A percentile compares a stretch with the other conserved stretches of the same genome.
Conservation (phyloP, 2,797 vertebrate genomes). For the Microtus agrestis region DNA sequence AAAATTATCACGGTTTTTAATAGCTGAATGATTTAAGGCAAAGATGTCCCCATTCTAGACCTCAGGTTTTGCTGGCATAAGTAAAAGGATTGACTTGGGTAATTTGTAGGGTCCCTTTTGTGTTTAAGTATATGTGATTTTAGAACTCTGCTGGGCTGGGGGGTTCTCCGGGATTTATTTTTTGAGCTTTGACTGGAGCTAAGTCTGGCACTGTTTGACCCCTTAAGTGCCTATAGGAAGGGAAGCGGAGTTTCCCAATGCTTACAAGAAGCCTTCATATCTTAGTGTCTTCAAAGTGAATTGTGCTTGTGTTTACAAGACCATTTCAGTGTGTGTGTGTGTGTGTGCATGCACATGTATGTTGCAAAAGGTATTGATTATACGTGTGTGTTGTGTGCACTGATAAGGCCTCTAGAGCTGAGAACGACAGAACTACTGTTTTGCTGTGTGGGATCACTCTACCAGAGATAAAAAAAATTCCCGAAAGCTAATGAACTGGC, state of each 20-base stretch:
- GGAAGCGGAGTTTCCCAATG: neutral
- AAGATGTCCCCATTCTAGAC: neutral
- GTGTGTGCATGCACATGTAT: no score
- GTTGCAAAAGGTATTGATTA: no score
- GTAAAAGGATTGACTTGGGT: neutral
- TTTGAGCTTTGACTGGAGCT: neutral
- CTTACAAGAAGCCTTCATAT: neutral
- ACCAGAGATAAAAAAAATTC: neutral
- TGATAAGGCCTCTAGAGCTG: neutral
- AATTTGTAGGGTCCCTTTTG: neutral
- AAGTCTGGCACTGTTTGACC: neutral
- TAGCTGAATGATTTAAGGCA: neutral
- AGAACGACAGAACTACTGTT: neutral
- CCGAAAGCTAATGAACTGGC: neutral
- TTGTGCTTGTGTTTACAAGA: neutral
- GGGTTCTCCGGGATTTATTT: slow-evolving; percentile 28
- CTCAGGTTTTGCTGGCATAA: neutral
- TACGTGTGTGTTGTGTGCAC: neutral
- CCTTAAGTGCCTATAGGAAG: neutral
- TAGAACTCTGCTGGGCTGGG: neutral
- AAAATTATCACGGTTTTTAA: neutral
- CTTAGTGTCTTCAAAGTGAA: neutral
- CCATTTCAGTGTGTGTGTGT: neutral
- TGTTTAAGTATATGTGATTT: neutral
- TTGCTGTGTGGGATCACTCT: neutral